Evolutionary conservation across 2,113 vertebrate genomes (phyloP), one percentile per base, ranked within the genome.

Genomic region (Pseudorasbora parva): DNA sequence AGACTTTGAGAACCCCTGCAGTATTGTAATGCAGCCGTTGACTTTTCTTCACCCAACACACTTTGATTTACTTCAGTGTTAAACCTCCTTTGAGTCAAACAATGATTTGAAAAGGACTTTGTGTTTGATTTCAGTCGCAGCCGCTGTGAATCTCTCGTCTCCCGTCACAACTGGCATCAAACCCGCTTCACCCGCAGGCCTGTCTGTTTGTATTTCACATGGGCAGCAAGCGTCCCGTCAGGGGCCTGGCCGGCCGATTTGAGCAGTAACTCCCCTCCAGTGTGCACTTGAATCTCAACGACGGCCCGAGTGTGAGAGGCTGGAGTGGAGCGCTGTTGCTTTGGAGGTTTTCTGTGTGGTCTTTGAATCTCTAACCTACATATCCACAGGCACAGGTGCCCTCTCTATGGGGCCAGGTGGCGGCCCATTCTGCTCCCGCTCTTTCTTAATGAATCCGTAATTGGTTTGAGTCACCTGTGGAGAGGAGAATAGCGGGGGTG

Each of bases 391-490:
- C 88, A 89, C 93, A 94, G 94, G 93, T 94, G 91, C 92, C 89
- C 93, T 91, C 91, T 93, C 92, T 90, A 90, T 90, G 92, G 91
- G 92, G 90, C 91, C 93, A 94, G 94, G 92, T 94, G 94, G 94
- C 73, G 81, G 88, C 88, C 91, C 91, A 92, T 93, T 93, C 85
- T 57, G 91, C 93, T 93, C 92, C 90, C 90, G 91, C 85, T 92
- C 91, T 92, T 91, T 92, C 91, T 89, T 94, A 93, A 95, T 93
- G 93, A 94, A 94, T 91, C 82, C 89, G 93, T 95, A 95, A 94
- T 95, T 95, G 93, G 92, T 94, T 95, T 92, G 90, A 88, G 77
- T 91, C 92, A 86, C 94, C 93, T 87, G 89, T 87, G 19, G 94
- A 88, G 93, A 59, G 5, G 85, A 83, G 90, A 84, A 86, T 89